Percentiles rank a stretch among this genome's conserved stretches.
phyloP scores from a whole-genome alignment of 2,888 invertebrate species.

The Neocrepidodera transversa region DNA sequence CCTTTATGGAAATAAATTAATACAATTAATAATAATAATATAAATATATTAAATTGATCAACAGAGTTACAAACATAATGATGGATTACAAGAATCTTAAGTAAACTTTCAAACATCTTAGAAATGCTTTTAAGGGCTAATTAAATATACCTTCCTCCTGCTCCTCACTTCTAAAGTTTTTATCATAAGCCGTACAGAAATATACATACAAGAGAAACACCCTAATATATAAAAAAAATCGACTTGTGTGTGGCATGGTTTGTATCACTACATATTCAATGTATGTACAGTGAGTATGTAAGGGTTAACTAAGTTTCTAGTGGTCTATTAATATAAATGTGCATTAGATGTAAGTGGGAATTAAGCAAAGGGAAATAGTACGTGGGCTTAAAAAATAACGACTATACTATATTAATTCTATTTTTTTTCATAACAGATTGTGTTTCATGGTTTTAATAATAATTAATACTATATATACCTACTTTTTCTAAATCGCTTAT shows the following conservation, averaged over 20 bases:
- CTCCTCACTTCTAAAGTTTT: neutral
- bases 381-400: slow-evolving; percentile 6
- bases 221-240: slow-evolving; percentile 10
- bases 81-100: neutral
- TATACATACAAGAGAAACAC: too few relatives aligned
- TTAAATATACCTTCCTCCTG: slow-evolving; percentile 9
- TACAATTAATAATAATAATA: too few relatives aligned
- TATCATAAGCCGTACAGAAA: neutral
- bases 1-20: too few relatives aligned
- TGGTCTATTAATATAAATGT: slow-evolving; percentile 29
- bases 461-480: too few relatives aligned
- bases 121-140: slow-evolving; percentile 16
- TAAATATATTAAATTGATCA: too few relatives aligned
- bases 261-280: neutral
- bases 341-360: slow-evolving; percentile 13
- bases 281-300: slow-evolving; percentile 7
- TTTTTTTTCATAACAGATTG: too few relatives aligned
- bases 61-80: too few relatives aligned
- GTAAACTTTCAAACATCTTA: slow-evolving; percentile 1
- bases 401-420: too few relatives aligned
- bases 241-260: slow-evolving; percentile 16
- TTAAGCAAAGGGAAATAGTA: slow-evolving; percentile 16
- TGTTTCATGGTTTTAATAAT: too few relatives aligned
- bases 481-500: too few relatives aligned
- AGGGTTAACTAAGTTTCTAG: slow-evolving; percentile 31